Evolutionary conservation across 1,140 invertebrate genomes (phyloP).

Genomic region (Drosophila baimaii): DNA sequence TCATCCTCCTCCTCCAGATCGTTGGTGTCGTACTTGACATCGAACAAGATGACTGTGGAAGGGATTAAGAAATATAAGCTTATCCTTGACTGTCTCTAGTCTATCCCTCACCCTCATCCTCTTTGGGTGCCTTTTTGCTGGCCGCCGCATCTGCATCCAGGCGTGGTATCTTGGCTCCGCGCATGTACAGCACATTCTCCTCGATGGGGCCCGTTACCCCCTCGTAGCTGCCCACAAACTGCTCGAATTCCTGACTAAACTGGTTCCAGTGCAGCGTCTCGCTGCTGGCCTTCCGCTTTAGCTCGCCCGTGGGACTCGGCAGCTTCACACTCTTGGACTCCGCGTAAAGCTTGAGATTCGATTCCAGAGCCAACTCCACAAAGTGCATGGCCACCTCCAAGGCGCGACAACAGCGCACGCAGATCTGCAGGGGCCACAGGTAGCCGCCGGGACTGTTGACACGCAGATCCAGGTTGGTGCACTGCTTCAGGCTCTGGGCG

Average conservation of each 20-base stretch:
- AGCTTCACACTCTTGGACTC: constrained; percentile 56
- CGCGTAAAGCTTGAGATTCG: constrained; percentile 58
- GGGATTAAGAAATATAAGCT: neutral
- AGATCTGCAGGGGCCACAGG: constrained; percentile 72
- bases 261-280: constrained; percentile 70
- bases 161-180: constrained; percentile 65
- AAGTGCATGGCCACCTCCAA: constrained; percentile 75
- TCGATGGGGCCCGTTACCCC: constrained; percentile 61
- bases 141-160: constrained; percentile 45
- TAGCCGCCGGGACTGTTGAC: constrained; percentile 57
- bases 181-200: constrained; percentile 73
- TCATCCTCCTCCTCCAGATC: constrained; percentile 71
- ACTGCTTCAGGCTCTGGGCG: constrained; percentile 61
- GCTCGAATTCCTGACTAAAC: constrained; percentile 71
- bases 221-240: constrained; percentile 71
- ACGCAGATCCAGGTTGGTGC: constrained; percentile 58
- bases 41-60: constrained; percentile 64
- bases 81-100: fast-evolving
- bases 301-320: constrained; percentile 50
- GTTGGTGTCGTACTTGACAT: constrained; percentile 74
- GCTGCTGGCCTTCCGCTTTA: constrained; percentile 66
- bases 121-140: constrained; percentile 53
- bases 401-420: constrained; percentile 71
- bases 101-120: constrained; percentile 55
- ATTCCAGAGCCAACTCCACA: constrained; percentile 66